Evolutionary conservation across 2,888 invertebrate genomes (phyloP).

Genomic region (Nemotelus pantherinus): DNA sequence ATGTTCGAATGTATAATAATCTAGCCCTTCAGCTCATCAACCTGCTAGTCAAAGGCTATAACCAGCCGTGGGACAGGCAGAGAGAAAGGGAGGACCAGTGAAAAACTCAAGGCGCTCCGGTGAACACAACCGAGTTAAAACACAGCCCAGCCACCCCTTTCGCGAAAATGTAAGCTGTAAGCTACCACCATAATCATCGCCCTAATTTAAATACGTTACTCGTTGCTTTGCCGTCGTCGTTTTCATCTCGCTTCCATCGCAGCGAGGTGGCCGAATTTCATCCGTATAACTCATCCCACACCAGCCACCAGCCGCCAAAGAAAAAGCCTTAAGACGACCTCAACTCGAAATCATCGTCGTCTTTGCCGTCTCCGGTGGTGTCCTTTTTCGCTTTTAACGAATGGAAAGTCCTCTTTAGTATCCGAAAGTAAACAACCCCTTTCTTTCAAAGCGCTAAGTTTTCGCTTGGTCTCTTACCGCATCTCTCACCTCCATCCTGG

Average conservation of each 20-base stretch:
- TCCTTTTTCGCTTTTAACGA: constrained; percentile 41
- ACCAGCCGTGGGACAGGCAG: not conserved
- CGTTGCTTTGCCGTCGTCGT: constrained; percentile 45
- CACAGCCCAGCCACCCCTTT: constrained; percentile 44
- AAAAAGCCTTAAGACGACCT: constrained; percentile 35
- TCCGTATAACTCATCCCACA: not conserved
- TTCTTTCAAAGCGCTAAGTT: constrained; percentile 30
- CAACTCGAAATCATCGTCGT: constrained; percentile 38
- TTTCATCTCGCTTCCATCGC: constrained; percentile 14
- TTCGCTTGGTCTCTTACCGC: constrained; percentile 30
- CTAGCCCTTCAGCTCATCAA: constrained; percentile 44
- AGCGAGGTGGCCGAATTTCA: constrained; percentile 13
- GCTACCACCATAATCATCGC: constrained; percentile 55
- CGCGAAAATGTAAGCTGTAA: constrained; percentile 38
- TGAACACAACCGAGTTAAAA: constrained; percentile 31
- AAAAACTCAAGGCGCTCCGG: constrained; percentile 21
- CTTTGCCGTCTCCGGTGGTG: constrained; percentile 25
- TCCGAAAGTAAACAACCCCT: constrained; percentile 46
- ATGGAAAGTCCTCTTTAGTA: constrained; percentile 43
- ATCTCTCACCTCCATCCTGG: constrained; percentile 2
- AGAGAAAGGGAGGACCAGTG: constrained; percentile 44
- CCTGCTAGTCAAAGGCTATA: constrained; percentile 39
- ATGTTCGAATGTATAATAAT: constrained; percentile 35
- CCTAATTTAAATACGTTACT: constrained; percentile 57
- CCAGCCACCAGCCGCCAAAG: not conserved